Evolutionary conservation across 2,797 vertebrate genomes (phyloP), one percentile per base, ranked within the genome.

Genomic region (Gorsachius magnificus): DNA sequence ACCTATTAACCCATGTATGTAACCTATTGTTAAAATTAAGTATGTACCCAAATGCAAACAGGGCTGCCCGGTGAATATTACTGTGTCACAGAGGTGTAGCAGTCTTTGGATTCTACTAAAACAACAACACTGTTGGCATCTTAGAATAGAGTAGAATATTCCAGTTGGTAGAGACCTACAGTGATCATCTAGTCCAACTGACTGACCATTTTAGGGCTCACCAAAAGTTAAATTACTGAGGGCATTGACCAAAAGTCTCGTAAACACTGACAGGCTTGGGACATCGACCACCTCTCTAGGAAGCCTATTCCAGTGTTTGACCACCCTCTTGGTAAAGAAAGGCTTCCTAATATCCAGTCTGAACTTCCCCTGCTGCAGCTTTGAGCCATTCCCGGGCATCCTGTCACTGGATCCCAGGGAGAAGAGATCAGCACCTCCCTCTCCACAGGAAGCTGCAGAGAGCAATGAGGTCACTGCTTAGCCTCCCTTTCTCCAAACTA

Each of bases 361-460:
- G 5, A 45, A 66, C 41, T 26, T 66, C 25, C 7, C 33, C 25
- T 29, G 25, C 5, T 1, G 2, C 38, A 31, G 19, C 33, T 53
- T 70, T 70, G 48, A 53, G 4, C 48, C 14, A 7, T 26, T 38
- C 26, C 48, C 6, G 22, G 1, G 2, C 0, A 4, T 31, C 11
- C 20, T 24, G 6, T 24, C 6, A 6, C 19, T 17, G 28, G 48
- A 17, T 24, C 8, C 48, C 26, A 70, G 48, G 48, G 35, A 31
- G 19, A 51, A 70, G 35, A 38, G 68, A 11, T 53, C 20, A 38
- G 50, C 28, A 53, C 35, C 15, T 31, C 20, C 48, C 48, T 31
- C 48, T 38, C 28, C 28, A 16, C 46, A 20, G n/a, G 33, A 48
- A 68, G 63, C 63, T 35, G 33, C 14, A 10, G 24, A 48, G 45